Evolutionary conservation across 2,797 vertebrate genomes (phyloP).

Genomic region (Remorina albescens): DNA sequence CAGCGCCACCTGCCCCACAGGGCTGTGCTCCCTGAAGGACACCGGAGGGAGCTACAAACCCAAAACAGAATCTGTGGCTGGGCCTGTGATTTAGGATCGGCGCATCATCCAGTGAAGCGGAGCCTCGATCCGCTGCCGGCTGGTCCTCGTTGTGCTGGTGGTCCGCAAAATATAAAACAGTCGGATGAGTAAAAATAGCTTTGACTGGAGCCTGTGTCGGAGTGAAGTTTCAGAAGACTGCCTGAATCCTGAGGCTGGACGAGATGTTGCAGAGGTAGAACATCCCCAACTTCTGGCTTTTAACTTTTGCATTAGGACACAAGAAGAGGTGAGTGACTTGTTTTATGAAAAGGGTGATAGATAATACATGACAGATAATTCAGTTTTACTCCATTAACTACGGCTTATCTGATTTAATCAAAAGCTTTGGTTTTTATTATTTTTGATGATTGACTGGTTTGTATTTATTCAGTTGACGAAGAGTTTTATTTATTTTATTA

Average conservation of each 20-base stretch:
- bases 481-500: not conserved
- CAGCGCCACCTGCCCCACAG: not conserved
- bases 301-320: conserved; percentile 33
- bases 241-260: conserved; percentile 47
- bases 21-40: not conserved
- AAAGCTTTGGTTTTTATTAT: not conserved
- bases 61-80: not conserved
- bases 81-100: not conserved
- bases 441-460: not conserved
- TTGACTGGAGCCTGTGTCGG: not conserved
- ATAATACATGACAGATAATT: not conserved
- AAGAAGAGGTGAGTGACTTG: conserved; percentile 67
- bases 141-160: conserved; percentile 46
- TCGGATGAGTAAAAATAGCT: conserved; percentile 41
- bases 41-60: conserved; percentile 27
- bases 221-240: conserved; percentile 52
- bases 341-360: not conserved
- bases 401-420: not conserved
- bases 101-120: not conserved
- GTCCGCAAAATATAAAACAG: conserved; percentile 41
- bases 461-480: not conserved
- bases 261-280: conserved; percentile 66
- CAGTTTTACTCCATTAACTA: not conserved
- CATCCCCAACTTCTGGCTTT: conserved; percentile 39
- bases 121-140: conserved; percentile 22